Evolutionary conservation across 2,797 vertebrate genomes (phyloP), one percentile per base, ranked within the genome.

Genomic region (Bovichtus variegatus): DNA sequence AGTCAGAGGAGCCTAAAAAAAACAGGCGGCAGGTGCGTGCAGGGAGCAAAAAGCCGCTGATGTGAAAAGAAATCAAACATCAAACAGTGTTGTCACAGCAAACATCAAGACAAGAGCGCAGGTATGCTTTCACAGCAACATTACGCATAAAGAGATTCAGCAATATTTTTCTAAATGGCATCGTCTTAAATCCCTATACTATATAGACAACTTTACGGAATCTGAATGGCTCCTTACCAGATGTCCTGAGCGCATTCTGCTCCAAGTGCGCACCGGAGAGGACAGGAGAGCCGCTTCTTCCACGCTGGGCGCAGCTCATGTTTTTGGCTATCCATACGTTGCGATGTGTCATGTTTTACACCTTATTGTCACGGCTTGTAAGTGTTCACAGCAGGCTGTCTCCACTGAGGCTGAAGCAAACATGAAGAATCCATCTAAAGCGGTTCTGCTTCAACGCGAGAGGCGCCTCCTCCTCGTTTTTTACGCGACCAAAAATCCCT

Each of bases 401-500:
- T 87, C 80, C 87, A 83, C 80, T 74, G 90, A 59, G 81, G 76
- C 82, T 86, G 89, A 73, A 88, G 83, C 81, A 43, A 61, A 83
- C 88, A 80, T 78, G 82, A 89, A 92, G 84, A 58, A 91, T 86
- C 90, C 92, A 91, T 91, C 78, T 70, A 78, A 77, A 80, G 82
- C 75, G 70, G 61, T 63, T 81, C 76, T 61, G 87, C 83, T 88
- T 81, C 82, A 81, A 57, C 70, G 80, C 70, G 15, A 74, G 74
- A 91, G 81, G 91, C 90, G 77, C 91, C 92, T 92, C 92, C 92
- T 90, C 88, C 88, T 82, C 78, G 54, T 74, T 60, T 70, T 72
- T 71, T 69, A 46, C 68, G 87, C 71, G 74, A 73, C 82, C 86
- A 81, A 59, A 92, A 85, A 61, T 78, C 78, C n/a, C 36, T 62